phyloP scores from a whole-genome alignment of 2,888 invertebrate species.

The Hirtodrosophila cameraria region DNA sequence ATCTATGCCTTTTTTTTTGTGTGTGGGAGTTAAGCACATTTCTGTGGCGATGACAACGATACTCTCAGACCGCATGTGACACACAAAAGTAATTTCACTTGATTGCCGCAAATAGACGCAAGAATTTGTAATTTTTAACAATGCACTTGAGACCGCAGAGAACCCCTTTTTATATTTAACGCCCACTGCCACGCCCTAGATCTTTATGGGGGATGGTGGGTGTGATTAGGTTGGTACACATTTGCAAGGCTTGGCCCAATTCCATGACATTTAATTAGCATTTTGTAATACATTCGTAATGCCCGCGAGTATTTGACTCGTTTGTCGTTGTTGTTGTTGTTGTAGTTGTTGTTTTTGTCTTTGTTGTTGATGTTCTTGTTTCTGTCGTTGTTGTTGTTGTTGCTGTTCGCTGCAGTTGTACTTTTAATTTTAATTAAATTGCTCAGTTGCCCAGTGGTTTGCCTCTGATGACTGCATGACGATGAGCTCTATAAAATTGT shows the following conservation, averaged over 20 bases:
- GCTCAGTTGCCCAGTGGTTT: conserved; percentile 50
- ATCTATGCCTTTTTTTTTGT: too few species aligned
- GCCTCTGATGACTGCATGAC: conserved; percentile 35
- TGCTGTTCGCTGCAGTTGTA: conserved; percentile 38
- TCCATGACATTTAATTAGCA: conserved; percentile 72
- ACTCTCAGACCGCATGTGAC: conserved; percentile 32
- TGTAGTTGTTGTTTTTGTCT: conserved; percentile 11
- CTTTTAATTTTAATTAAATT: conserved; percentile 75
- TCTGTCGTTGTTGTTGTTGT: not conserved
- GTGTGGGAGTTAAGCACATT: conserved; percentile 5
- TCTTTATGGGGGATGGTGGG: conserved; percentile 18
- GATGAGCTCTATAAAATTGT: conserved; percentile 12
- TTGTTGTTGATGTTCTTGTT: too few species aligned
- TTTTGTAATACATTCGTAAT: conserved; percentile 75
- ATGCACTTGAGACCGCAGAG: conserved; percentile 50
- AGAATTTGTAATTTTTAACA: conserved; percentile 60
- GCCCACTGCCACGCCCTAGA: conserved; percentile 15
- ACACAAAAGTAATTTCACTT: conserved; percentile 63
- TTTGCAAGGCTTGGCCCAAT: conserved; percentile 70
- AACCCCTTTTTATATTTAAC: not conserved
- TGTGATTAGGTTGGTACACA: conserved; percentile 66
- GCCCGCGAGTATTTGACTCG: conserved; percentile 62
- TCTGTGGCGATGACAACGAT: conserved; percentile 22
- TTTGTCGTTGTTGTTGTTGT: conserved; percentile 3
- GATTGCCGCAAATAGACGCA: conserved; percentile 69